A percentile compares a stretch with the other conserved stretches of the same genome.
phyloP scores from a whole-genome alignment of 37 sponge, comb jelly and placozoan species.

The Eunapius fragilis region DNA sequence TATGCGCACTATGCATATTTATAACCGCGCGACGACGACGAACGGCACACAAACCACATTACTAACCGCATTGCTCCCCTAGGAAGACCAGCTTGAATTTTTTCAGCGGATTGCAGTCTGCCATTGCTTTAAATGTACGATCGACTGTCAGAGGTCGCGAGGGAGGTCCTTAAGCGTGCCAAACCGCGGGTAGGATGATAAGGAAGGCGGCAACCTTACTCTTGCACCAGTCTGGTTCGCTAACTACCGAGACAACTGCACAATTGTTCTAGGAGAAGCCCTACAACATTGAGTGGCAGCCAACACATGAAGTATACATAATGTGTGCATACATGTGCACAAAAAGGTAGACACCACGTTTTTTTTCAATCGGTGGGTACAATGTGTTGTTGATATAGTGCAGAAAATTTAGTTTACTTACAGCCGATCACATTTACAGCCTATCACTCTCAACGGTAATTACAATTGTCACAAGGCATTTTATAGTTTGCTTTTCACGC shows the following conservation, averaged over 20 bases:
- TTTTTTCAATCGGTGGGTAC: background rate
- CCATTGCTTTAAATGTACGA: background rate
- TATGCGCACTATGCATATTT: no score
- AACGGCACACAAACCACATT: no score
- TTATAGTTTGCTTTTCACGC: no score
- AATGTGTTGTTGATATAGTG: no score
- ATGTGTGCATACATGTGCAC: background rate
- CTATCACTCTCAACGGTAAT: no score
- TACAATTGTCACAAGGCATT: no score
- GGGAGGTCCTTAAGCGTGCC: background rate
- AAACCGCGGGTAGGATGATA: background rate
- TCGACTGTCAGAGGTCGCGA: background rate
- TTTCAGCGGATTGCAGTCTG: constrained; percentile 58
- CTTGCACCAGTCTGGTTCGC: no score
- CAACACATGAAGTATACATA: background rate
- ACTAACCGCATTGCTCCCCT: constrained; percentile 82
- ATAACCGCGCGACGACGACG: no score
- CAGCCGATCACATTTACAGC: no score
- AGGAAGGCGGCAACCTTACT: no score
- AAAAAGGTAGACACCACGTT: background rate
- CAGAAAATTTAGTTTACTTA: no score
- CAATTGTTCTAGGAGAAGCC: background rate
- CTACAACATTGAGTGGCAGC: background rate
- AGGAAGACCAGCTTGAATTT: constrained; percentile 89
- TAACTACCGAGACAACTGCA: background rate